Evolutionary conservation across 2,888 invertebrate genomes (phyloP).

Genomic region (Dolichopus griseipennis): DNA sequence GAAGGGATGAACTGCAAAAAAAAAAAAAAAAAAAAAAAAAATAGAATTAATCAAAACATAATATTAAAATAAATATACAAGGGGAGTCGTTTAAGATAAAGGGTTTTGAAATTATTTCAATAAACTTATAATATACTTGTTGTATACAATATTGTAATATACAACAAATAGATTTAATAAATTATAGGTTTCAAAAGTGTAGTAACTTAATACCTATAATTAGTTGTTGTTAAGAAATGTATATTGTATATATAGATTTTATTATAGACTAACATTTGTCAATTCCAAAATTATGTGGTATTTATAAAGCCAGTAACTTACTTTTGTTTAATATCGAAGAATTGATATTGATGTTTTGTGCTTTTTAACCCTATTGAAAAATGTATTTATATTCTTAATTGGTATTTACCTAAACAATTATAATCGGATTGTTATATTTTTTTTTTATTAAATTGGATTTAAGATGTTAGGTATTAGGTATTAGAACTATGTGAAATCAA

Average conservation of each 20-base stretch:
- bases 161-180: not conserved
- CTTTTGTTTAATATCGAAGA: too few species aligned
- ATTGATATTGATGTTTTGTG: too few species aligned
- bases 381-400: not conserved
- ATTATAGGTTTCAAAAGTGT: not conserved
- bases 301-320: too few species aligned
- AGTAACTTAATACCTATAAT: conserved; percentile 1
- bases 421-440: not conserved
- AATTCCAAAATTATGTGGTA: not conserved
- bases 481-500: too few species aligned
- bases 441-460: too few species aligned
- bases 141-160: too few species aligned
- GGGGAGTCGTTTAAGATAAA: not conserved
- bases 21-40: too few species aligned
- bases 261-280: not conserved
- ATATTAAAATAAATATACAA: too few species aligned
- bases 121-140: too few species aligned
- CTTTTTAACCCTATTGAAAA: not conserved
- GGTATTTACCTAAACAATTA: not conserved
- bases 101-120: not conserved
- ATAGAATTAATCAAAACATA: too few species aligned
- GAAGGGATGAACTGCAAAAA: too few species aligned
- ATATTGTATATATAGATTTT: not conserved
- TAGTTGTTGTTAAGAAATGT: not conserved
- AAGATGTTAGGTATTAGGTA: too few species aligned